phyloP scores from a whole-genome alignment of 2,888 invertebrate species.

The Cephus pygmeus region DNA sequence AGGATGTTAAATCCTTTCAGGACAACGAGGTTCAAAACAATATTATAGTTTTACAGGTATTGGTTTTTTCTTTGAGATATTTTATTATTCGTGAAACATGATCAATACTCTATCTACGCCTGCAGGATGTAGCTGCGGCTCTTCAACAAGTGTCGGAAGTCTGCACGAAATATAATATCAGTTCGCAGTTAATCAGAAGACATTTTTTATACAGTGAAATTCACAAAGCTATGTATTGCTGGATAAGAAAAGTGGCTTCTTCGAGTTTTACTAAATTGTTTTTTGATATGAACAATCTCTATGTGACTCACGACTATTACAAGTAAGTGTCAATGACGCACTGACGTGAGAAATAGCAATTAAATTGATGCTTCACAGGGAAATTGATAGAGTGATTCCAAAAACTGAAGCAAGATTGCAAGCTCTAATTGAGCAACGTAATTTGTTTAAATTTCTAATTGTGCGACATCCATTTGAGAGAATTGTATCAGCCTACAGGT shows the following conservation, averaged over 20 bases:
- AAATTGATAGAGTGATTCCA: constrained; percentile 50
- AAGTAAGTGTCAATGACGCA: constrained; percentile 40
- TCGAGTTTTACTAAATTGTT: constrained; percentile 63
- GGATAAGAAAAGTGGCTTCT: constrained; percentile 63
- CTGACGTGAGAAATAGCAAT: background rate
- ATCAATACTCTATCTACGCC: background rate
- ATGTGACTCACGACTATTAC: constrained; percentile 45
- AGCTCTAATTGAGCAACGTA: constrained; percentile 36
- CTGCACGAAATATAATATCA: constrained; percentile 54
- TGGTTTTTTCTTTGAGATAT: background rate
- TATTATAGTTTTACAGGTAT: background rate
- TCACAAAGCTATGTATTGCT: constrained; percentile 57
- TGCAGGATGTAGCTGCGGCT: constrained; percentile 33
- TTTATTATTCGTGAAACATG: background rate
- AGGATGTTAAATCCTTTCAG: background rate
- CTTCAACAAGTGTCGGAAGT: constrained; percentile 42
- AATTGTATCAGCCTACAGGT: constrained; percentile 63
- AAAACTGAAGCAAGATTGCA: constrained; percentile 38
- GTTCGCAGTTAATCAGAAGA: constrained; percentile 36
- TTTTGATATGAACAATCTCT: constrained; percentile 48
- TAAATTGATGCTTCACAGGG: constrained; percentile 34
- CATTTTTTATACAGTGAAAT: constrained; percentile 53
- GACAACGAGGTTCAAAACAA: background rate
- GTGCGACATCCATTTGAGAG: constrained; percentile 63
- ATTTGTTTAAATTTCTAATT: constrained; percentile 54